Conservation (phyloP, 2,113 vertebrate species). For the Rhinopomastus cyanomelas region DNA sequence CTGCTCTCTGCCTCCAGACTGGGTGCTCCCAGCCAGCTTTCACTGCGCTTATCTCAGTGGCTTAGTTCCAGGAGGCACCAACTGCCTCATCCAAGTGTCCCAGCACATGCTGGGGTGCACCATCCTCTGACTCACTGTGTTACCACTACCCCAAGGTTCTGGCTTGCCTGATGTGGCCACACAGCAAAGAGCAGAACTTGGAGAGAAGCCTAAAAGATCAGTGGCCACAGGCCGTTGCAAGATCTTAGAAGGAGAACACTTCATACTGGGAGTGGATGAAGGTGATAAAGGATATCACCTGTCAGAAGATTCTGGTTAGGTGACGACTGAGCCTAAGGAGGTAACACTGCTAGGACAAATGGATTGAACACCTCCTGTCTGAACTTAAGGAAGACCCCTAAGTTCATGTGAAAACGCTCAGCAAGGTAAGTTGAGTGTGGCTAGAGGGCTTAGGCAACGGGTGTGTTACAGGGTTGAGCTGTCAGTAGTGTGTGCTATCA, state of each 20-base stretch:
- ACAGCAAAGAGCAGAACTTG: neutral
- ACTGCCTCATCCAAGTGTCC: rapidly evolving
- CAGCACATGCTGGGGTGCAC: rapidly evolving
- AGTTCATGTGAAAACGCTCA: neutral
- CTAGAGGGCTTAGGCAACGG: neutral
- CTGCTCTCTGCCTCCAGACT: neutral
- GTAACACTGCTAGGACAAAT: neutral
- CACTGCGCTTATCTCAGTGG: rapidly evolving
- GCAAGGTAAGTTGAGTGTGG: neutral
- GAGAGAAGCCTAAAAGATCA: neutral
- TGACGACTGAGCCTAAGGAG: neutral
- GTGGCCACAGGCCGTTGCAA: neutral
- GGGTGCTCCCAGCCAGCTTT: neutral
- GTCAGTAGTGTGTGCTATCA: neutral
- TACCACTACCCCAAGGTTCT: neutral
- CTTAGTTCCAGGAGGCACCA: rapidly evolving
- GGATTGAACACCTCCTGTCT: neutral
- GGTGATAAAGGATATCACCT: neutral
- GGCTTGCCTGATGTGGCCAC: neutral
- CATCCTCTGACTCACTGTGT: neutral
- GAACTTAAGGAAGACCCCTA: neutral
- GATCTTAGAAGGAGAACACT: neutral
- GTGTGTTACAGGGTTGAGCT: neutral
- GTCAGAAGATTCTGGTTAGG: neutral
- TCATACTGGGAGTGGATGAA: neutral